Percentiles rank a stretch among this genome's conserved stretches.
Conservation (phyloP, 2,113 vertebrate genomes). For the Pedetes capensis region DNA sequence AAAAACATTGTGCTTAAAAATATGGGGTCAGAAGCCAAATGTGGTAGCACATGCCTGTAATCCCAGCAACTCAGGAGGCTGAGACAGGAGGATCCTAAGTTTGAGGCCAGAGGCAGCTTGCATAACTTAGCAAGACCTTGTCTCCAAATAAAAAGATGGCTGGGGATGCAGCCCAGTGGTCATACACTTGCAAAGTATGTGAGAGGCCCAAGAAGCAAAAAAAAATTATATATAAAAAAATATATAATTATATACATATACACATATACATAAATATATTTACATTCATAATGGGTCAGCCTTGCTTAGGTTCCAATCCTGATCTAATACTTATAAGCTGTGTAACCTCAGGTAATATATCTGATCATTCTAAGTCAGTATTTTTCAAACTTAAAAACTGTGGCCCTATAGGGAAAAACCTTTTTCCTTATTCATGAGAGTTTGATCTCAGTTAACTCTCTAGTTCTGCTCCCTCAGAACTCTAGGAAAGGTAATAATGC, state of each 20-base stretch:
- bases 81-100: background rate
- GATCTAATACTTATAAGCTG: background rate
- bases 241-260: too few species aligned
- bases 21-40: too few species aligned
- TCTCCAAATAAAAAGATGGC: too few species aligned
- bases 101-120: background rate
- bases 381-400: conserved; percentile 25
- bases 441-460: background rate
- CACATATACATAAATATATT: too few species aligned
- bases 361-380: background rate
- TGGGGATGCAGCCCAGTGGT: too few species aligned
- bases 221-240: too few species aligned
- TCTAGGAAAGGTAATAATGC: conserved; percentile 12
- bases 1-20: background rate
- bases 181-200: too few species aligned
- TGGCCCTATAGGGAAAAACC: background rate
- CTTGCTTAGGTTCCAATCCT: conserved; percentile 21
- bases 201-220: too few species aligned
- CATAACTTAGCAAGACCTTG: too few species aligned
- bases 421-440: background rate
- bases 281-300: too few species aligned
- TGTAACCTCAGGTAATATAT: background rate
- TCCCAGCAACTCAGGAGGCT: background rate
- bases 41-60: background rate
- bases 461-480: conserved; percentile 20